These are phyloP conservation scores for Crocidura indochinensis DNA, from an alignment of 2,797 vertebrate genomes.

Conservation along the genomic window DNA sequence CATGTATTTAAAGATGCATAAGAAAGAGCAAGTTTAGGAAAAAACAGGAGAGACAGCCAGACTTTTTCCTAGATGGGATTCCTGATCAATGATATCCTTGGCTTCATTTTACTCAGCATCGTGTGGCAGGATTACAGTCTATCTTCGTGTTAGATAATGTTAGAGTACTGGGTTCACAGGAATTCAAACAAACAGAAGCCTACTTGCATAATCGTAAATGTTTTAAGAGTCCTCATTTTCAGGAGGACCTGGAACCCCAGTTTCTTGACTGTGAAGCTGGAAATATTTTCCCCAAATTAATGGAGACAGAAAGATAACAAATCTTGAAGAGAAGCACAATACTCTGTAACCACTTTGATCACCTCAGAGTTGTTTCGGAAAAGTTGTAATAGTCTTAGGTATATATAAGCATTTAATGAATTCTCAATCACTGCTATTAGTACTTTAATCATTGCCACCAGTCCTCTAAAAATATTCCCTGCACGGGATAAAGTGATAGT, in stretches of 20 bases:
- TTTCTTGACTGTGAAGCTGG: background rate
- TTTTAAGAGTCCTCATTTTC: slow-evolving; percentile 39
- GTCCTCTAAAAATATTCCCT: background rate
- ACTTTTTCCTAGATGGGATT: slow-evolving; percentile 14
- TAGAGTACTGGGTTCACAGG: slow-evolving; percentile 30
- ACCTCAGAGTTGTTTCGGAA: slow-evolving; percentile 32
- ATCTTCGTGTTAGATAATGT: background rate
- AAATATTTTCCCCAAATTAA: slow-evolving; percentile 46
- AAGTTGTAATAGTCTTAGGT: slow-evolving; percentile 36
- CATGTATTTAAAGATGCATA: background rate
- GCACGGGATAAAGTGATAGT: no score
- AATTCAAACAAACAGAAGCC: slow-evolving; percentile 41
- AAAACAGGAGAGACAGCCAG: background rate
- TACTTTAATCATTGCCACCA: slow-evolving; percentile 8
- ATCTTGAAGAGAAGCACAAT: slow-evolving; percentile 57
- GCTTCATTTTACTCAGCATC: background rate
- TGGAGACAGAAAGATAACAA: slow-evolving; percentile 18
- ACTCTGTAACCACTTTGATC: slow-evolving; percentile 52
- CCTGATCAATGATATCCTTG: background rate
- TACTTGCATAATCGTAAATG: slow-evolving; percentile 37
- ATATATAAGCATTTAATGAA: slow-evolving; percentile 49
- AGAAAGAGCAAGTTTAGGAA: slow-evolving; percentile 52
- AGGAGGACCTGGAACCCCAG: background rate
- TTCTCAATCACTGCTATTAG: background rate
- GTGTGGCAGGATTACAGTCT: background rate